Evolutionary conservation across 2,797 vertebrate species (phyloP).

Genomic region (Chiroxiphia lanceolata): DNA sequence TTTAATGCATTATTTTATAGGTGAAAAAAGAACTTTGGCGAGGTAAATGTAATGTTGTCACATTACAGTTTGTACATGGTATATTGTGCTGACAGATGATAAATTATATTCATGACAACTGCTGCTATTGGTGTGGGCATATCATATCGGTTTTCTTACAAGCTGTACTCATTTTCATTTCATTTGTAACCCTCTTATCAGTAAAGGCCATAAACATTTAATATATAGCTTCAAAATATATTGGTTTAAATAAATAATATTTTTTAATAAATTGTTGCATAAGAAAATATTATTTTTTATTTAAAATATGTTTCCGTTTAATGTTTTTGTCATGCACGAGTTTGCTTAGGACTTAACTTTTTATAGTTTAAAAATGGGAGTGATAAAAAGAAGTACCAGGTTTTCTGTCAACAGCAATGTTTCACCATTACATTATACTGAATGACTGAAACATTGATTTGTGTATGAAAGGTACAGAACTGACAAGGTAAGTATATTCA

Average conservation of each 20-base stretch:
- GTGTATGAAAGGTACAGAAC: not conserved
- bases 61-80: slow-evolving; percentile 9
- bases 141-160: not conserved
- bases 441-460: not conserved
- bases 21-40: slow-evolving; percentile 25
- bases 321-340: not conserved
- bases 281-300: not conserved
- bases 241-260: not conserved
- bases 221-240: not conserved
- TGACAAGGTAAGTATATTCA: not conserved
- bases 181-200: slow-evolving; percentile 21
- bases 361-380: not conserved
- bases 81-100: slow-evolving; percentile 35
- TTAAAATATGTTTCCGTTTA: not conserved
- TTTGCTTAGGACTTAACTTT: not conserved
- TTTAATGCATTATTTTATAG: slow-evolving; percentile 41
- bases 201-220: slow-evolving; percentile 12
- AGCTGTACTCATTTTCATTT: slow-evolving; percentile 27
- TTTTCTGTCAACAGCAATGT: not conserved
- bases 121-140: slow-evolving; percentile 32
- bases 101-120: slow-evolving; percentile 48
- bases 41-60: slow-evolving; percentile 34
- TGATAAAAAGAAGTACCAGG: not conserved
- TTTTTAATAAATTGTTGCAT: not conserved
- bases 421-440: not conserved